Percentiles rank a stretch among this genome's conserved stretches.
These are phyloP conservation scores for Stictocephala bisonia DNA, from an alignment of 2,888 invertebrate genomes.

Conservation along the genomic window DNA sequence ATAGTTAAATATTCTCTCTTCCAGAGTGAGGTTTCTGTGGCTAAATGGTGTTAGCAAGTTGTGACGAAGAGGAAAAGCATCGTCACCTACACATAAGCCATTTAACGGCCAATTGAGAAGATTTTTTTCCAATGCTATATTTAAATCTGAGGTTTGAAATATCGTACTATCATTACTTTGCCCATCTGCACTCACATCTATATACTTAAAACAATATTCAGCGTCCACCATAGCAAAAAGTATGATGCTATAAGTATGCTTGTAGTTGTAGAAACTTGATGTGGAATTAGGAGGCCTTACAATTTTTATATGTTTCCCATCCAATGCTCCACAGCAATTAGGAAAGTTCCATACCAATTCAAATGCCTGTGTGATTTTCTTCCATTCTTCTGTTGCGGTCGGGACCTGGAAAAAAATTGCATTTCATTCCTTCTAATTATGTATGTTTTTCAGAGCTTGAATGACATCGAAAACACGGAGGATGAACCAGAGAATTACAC, in stretches of 20 bases:
- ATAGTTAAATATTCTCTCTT: conserved; percentile 54
- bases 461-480: no score
- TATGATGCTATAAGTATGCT: conserved; percentile 56
- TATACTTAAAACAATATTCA: conserved; percentile 54
- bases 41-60: conserved; percentile 52
- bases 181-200: conserved; percentile 54
- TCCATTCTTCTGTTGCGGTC: background rate
- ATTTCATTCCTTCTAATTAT: no score
- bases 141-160: conserved; percentile 45
- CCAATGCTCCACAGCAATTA: conserved; percentile 52
- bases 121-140: conserved; percentile 43
- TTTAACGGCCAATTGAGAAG: conserved; percentile 27
- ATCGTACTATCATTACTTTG: conserved; percentile 52
- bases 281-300: conserved; percentile 54
- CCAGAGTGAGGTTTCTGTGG: background rate
- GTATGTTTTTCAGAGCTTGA: no score
- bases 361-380: background rate
- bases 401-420: conserved; percentile 8
- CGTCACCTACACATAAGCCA: conserved; percentile 50
- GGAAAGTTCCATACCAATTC: background rate
- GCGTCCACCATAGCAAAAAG: conserved; percentile 57
- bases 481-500: no score
- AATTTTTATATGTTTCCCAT: conserved; percentile 59
- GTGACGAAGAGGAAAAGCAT: conserved; percentile 52
- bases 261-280: conserved; percentile 57